These are phyloP conservation scores for Hydraecia micacea DNA, from an alignment of 2,888 invertebrate species.

Conservation along the genomic window DNA sequence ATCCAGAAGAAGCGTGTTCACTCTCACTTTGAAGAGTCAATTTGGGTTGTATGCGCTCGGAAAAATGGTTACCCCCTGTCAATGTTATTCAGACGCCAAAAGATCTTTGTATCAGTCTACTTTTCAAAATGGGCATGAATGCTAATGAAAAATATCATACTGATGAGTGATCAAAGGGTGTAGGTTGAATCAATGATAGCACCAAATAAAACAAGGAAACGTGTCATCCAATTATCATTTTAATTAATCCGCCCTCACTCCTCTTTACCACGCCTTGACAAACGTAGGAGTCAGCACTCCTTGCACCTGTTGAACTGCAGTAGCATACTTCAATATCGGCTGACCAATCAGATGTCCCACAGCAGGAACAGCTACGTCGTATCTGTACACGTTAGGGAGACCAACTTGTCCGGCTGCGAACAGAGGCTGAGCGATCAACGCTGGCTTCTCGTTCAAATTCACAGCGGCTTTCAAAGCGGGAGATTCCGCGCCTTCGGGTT, in stretches of 20 bases:
- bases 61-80: no score
- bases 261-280: slow-evolving; percentile 60
- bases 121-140: background rate
- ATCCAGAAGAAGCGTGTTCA: no score
- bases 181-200: slow-evolving; percentile 20
- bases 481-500: slow-evolving; percentile 30
- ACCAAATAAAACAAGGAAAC: slow-evolving; percentile 54
- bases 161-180: background rate
- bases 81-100: background rate
- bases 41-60: no score
- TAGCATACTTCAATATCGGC: slow-evolving; percentile 57
- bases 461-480: slow-evolving; percentile 53
- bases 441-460: slow-evolving; percentile 54
- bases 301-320: slow-evolving; percentile 45
- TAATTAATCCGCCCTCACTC: slow-evolving; percentile 42
- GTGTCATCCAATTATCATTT: slow-evolving; percentile 50
- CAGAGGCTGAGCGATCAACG: slow-evolving; percentile 32
- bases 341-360: slow-evolving; percentile 47
- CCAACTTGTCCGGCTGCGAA: slow-evolving; percentile 32
- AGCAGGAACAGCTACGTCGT: slow-evolving; percentile 53
- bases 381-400: slow-evolving; percentile 58
- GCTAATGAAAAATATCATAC: background rate
- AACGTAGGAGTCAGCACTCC: slow-evolving; percentile 57
- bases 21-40: no score
- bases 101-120: background rate